Evolutionary conservation across 2,888 invertebrate species (phyloP).

Genomic region (Eustalomyia histrio): DNA sequence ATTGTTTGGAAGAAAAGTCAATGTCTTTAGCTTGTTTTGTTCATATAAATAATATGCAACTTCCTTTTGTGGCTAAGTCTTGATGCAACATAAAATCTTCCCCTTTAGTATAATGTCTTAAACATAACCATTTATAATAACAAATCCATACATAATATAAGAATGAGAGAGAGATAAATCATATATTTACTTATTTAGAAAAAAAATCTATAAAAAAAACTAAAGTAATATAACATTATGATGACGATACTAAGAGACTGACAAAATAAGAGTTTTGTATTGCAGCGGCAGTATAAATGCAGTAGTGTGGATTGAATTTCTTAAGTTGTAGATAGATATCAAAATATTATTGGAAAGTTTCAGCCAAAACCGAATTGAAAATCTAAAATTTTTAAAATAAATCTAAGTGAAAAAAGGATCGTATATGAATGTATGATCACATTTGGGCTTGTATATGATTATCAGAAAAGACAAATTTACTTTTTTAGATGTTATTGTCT

Average conservation of each 20-base stretch:
- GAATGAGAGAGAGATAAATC: conserved; percentile 24
- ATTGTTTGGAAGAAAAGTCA: conserved; percentile 3
- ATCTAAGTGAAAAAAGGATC: no score
- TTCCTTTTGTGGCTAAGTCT: background rate
- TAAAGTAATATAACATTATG: conserved; percentile 19
- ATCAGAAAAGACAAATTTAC: no score
- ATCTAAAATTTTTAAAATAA: no score
- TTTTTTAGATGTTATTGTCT: no score
- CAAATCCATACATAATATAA: conserved; percentile 48
- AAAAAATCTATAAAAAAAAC: conserved; percentile 13
- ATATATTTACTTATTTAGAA: conserved; percentile 22
- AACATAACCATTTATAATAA: conserved; percentile 55
- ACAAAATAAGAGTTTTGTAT: conserved; percentile 4
- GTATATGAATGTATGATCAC: no score
- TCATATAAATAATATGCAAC: conserved; percentile 12
- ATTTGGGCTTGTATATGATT: no score
- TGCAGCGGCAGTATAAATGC: background rate
- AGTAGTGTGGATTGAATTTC: no score
- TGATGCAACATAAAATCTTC: background rate
- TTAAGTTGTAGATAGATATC: no score
- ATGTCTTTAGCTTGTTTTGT: conserved; percentile 14
- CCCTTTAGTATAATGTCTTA: conserved; percentile 21
- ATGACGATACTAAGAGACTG: background rate
- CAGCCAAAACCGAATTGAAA: no score
- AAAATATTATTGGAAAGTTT: no score